Percentiles rank a stretch among this genome's conserved stretches.
Conservation (phyloP, 2,113 vertebrate species). For the Chlorodrepanis virens region DNA sequence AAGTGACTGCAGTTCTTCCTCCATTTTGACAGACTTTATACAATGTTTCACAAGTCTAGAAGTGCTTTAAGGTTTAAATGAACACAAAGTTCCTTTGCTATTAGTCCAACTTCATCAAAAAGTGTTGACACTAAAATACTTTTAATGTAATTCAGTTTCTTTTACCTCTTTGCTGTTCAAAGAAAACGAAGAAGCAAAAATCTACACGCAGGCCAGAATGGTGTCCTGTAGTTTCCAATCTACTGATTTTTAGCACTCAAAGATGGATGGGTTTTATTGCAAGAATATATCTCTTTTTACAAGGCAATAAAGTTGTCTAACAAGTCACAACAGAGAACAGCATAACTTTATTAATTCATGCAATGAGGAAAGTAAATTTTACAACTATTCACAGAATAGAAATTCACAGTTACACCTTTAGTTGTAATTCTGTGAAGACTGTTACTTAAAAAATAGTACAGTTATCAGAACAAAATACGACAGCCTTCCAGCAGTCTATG, state of each 20-base stretch:
- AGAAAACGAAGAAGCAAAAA: background rate
- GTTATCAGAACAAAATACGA: background rate
- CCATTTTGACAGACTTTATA: background rate
- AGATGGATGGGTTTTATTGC: background rate
- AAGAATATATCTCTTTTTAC: background rate
- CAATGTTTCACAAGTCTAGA: background rate
- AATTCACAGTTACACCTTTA: background rate
- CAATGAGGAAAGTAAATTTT: background rate
- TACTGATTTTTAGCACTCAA: background rate
- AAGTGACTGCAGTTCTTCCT: background rate
- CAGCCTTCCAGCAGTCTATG: background rate
- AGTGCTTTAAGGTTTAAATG: background rate
- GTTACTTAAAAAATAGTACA: background rate
- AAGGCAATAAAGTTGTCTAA: background rate
- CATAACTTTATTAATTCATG: background rate
- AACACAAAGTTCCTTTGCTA: background rate
- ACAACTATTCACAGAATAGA: too few species aligned
- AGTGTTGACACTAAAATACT: background rate
- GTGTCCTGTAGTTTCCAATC: background rate
- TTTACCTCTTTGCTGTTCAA: background rate
- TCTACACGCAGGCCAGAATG: background rate
- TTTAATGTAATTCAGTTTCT: background rate
- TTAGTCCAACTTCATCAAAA: background rate
- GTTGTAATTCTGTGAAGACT: background rate
- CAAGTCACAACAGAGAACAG: background rate